Base-by-base conservation (phyloP, 1,140 invertebrate genomes). In the Aradophagus sp. region DNA sequence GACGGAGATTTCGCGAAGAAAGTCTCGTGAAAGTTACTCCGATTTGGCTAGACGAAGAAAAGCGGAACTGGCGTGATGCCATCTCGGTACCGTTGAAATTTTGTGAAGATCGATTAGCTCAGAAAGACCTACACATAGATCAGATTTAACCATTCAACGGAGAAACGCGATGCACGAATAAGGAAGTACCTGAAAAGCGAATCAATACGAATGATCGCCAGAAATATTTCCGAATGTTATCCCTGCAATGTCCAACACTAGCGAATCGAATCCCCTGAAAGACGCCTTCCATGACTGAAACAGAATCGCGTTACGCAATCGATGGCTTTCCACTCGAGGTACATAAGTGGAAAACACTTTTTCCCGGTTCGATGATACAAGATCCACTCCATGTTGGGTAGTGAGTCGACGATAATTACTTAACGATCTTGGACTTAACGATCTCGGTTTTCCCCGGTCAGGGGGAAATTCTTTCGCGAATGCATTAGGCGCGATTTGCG, bases 1-100 rank as follows among this genome's bases (percentile, higher is more conserved):
- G 63, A 73, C 67, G 63, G 45, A 73, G 53, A 67, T 73, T 73
- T 73, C 70, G 63, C 70, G 47, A 65, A 59, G 70, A 65, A 73
- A 73, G 63, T 67, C 42, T 38, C 50, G 70, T 63, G 70, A 73
- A 73, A 73, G 70, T 63, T 59, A 63, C 38, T 73, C 70, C 31
- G 52, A 53, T 67, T 73, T 59, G 63, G 31, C 58, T 59, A 73
- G 58, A n/a, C 36, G 17, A 63, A 34, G 62, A 73, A 73, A 73
- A 67, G 69, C 62, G 44, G 62, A 67, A 58, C 44, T 67, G 50
- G 58, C 50, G 27, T 26, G 50, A 1, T 42, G 69, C 69, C 50
- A 67, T 52, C 42, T 56, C 61, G 62, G 53, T 42, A 50, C 36
- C 35, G 26, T 31, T 62, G n/a, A 27, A 52, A 47, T 58, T 63